Percentiles rank a stretch among this genome's conserved stretches.
These are phyloP conservation scores for Pseudomyrmex flavicornis DNA, from an alignment of 1,140 invertebrate species.

Conservation along the genomic window DNA sequence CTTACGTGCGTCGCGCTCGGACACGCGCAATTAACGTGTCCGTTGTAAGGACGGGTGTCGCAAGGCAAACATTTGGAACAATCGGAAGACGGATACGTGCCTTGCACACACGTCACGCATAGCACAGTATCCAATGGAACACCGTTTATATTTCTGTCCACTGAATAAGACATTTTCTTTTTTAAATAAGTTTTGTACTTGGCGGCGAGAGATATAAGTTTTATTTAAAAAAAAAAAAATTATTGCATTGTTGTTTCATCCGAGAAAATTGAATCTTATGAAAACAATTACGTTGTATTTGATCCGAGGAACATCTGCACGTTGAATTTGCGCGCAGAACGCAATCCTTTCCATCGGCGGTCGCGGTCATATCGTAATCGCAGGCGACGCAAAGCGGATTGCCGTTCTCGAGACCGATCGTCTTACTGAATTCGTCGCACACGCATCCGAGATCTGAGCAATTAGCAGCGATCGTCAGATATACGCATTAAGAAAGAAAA, in stretches of 20 bases:
- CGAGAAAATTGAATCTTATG: neutral
- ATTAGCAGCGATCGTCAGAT: neutral
- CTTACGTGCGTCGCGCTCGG: conserved; percentile 70
- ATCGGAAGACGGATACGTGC: conserved; percentile 81
- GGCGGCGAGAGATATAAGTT: neutral
- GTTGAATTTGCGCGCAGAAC: conserved; percentile 75
- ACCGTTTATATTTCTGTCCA: conserved; percentile 83
- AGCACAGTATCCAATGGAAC: conserved; percentile 75
- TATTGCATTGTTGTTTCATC: too few relatives aligned
- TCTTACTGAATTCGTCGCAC: conserved; percentile 73
- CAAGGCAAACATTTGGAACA: conserved; percentile 83
- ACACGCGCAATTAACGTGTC: conserved; percentile 76
- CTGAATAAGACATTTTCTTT: conserved; percentile 71
- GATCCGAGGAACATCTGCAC: conserved; percentile 78
- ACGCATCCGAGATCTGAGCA: conserved; percentile 7
- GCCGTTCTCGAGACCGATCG: conserved; percentile 70
- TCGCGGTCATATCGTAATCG: conserved; percentile 73
- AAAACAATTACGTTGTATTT: conserved; percentile 78
- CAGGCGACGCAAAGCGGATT: conserved; percentile 77
- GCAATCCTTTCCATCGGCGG: conserved; percentile 79
- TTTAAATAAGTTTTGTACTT: neutral
- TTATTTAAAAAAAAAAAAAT: neutral
- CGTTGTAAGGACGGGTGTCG: conserved; percentile 65
- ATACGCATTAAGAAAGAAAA: neutral
- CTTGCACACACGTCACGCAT: conserved; percentile 84